Evolutionary conservation across 1,140 invertebrate genomes (phyloP).

Genomic region (Drosophila simulans): DNA sequence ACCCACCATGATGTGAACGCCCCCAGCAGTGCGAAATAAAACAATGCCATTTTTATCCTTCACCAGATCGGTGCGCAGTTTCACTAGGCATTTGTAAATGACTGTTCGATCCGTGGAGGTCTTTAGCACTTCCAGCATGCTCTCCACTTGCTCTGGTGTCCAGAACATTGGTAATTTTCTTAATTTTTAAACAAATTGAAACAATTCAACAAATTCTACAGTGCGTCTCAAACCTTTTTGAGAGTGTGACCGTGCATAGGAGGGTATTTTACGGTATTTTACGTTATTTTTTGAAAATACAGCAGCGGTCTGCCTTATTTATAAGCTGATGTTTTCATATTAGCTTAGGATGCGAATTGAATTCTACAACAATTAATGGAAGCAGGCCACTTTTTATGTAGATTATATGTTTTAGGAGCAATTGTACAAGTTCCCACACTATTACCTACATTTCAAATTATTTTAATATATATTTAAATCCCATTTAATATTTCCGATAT

Average conservation of each 20-base stretch:
- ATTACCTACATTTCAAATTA: too few relatives aligned
- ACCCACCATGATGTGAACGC: constrained; percentile 74
- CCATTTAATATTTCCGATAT: too few relatives aligned
- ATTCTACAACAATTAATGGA: too few relatives aligned
- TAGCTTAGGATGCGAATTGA: too few relatives aligned
- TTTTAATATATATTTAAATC: too few relatives aligned
- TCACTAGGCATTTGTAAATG: constrained; percentile 77
- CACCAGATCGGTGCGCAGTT: constrained; percentile 79
- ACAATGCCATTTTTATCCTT: constrained; percentile 81
- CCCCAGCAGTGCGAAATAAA: constrained; percentile 71
- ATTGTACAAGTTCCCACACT: not conserved
- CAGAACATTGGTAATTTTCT: constrained; percentile 53
- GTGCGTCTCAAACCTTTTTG: constrained; percentile 4
- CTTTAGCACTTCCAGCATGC: constrained; percentile 73
- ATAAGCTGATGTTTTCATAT: too few relatives aligned
- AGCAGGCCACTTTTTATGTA: too few relatives aligned
- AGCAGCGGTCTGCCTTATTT: not conserved
- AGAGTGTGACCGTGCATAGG: not conserved
- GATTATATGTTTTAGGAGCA: too few relatives aligned
- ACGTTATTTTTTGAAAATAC: not conserved
- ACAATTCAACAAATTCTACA: constrained; percentile 9
- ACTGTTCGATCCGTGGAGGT: constrained; percentile 77
- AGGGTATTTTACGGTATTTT: not conserved
- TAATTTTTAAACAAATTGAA: constrained; percentile 16
- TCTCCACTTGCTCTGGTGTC: constrained; percentile 63